Conservation (phyloP, 2,888 invertebrate species). For the Formica aserva region DNA sequence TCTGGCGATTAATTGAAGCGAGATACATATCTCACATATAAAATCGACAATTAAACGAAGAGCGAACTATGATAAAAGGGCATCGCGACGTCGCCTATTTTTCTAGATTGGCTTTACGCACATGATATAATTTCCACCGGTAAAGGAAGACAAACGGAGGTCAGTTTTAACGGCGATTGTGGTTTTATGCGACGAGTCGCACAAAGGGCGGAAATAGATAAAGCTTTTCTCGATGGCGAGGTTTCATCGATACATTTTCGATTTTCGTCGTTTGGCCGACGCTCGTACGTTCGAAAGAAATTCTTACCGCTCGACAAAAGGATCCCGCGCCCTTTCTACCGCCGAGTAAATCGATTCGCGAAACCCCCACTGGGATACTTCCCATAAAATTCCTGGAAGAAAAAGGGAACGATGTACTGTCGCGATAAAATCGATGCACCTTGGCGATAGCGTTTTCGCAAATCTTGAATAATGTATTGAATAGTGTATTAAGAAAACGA, state of each 20-base stretch:
- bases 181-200: conserved; percentile 39
- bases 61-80: not conserved
- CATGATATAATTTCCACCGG: conserved; percentile 45
- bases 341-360: conserved; percentile 60
- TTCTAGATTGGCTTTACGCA: conserved; percentile 20
- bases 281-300: conserved; percentile 27
- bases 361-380: conserved; percentile 36
- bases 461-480: not conserved
- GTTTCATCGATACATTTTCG: conserved; percentile 40
- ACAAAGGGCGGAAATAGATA: conserved; percentile 57
- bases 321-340: conserved; percentile 28
- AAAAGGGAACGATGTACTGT: not conserved
- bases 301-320: conserved; percentile 52
- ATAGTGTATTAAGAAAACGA: not conserved
- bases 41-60: conserved; percentile 33
- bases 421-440: conserved; percentile 25
- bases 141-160: conserved; percentile 16
- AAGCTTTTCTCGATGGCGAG: conserved; percentile 11
- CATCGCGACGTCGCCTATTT: not conserved
- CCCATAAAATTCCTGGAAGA: not conserved
- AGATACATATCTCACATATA: conserved; percentile 4
- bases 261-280: conserved; percentile 9
- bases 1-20: not conserved
- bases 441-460: not conserved
- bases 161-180: conserved; percentile 54